Evolutionary conservation across 2,797 vertebrate species (phyloP).

Genomic region (Rhyacichthys aspro): DNA sequence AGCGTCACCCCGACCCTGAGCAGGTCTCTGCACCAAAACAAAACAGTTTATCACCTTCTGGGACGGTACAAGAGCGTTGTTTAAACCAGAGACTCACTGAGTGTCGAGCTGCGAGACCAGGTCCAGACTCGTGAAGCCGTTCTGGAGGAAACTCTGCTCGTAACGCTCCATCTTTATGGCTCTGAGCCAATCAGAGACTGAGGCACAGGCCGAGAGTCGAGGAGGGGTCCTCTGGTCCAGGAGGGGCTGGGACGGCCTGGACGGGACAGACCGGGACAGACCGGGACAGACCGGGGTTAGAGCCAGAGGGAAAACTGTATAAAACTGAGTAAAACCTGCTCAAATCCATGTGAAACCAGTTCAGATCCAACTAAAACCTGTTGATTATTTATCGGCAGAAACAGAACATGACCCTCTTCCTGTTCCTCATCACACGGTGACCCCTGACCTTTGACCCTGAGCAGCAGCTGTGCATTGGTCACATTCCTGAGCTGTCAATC

Average conservation of each 20-base stretch:
- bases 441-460: too few species aligned
- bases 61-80: too few species aligned
- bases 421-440: too few species aligned
- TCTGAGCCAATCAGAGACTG: constrained; percentile 85
- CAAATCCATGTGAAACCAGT: too few species aligned
- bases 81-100: constrained; percentile 82
- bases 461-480: too few species aligned
- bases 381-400: too few species aligned
- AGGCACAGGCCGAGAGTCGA: constrained; percentile 79
- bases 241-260: constrained; percentile 79
- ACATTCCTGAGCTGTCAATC: too few species aligned
- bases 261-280: too few species aligned
- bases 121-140: constrained; percentile 84
- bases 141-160: constrained; percentile 83
- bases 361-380: too few species aligned
- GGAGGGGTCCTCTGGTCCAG: constrained; percentile 83
- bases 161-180: constrained; percentile 89
- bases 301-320: background rate
- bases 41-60: constrained; percentile 16
- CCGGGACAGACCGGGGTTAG: constrained; percentile 2
- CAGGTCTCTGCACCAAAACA: constrained; percentile 76
- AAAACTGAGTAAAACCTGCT: too few species aligned
- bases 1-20: constrained; percentile 86
- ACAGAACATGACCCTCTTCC: too few species aligned
- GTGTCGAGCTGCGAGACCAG: constrained; percentile 82